These are phyloP conservation scores for Atrichornis clamosus DNA, from an alignment of 2,113 vertebrate species.

Conservation along the genomic window DNA sequence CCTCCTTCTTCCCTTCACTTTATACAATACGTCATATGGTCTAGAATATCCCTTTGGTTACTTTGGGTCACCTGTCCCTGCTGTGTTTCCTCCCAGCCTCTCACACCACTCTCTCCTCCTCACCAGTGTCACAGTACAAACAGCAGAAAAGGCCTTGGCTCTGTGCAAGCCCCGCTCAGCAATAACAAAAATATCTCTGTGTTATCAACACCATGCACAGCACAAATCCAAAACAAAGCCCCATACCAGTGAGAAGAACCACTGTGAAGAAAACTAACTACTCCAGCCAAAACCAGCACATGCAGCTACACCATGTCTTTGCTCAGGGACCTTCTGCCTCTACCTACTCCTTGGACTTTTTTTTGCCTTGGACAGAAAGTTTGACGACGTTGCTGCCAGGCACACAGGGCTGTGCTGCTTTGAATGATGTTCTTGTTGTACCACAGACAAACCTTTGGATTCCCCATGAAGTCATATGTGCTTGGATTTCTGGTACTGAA, in stretches of 20 bases:
- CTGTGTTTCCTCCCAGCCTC: neutral
- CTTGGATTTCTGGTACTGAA: neutral
- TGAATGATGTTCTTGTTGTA: neutral
- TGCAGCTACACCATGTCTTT: neutral
- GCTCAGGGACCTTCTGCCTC: neutral
- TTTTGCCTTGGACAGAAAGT: neutral
- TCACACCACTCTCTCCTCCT: neutral
- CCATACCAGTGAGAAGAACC: no score
- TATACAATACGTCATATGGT: neutral
- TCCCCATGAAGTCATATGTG: neutral
- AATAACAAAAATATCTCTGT: neutral
- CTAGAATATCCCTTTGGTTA: neutral
- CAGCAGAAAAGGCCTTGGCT: neutral
- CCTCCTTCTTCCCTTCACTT: neutral
- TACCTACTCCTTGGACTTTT: neutral
- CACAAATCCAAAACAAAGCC: neutral
- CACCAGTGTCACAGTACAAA: neutral
- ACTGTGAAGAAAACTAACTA: neutral
- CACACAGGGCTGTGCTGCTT: rapidly evolving
- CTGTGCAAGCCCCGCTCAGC: neutral
- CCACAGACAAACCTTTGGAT: no score
- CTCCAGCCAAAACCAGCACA: neutral
- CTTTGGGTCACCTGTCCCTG: neutral
- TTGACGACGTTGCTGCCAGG: neutral
- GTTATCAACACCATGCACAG: no score